Base-by-base conservation (phyloP, 2,888 invertebrate species). In the Euspilapteryx auroguttella region DNA sequence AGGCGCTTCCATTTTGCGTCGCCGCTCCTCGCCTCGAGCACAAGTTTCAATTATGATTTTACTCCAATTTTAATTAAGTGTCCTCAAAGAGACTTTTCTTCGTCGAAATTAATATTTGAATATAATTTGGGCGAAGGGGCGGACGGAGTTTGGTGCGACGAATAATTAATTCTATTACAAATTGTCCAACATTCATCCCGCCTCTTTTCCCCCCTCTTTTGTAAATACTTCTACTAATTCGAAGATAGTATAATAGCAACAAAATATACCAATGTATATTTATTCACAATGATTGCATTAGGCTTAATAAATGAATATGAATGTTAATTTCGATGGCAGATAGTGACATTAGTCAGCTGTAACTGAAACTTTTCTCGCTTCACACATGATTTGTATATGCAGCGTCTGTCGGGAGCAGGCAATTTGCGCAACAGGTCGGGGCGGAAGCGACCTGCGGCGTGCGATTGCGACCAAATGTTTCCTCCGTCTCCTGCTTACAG, bases 11-110 rank as follows among this genome's bases (percentile, higher is more conserved):
- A 48, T 55, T 49, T n/a, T n/a, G n/a, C 48, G 50, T 43, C 40
- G 49, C 62, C 61, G 61, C 66, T 68, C 69, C 68, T 61, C 75
- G 71, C 73, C 73, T 69, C 65, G 56, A 71, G 66, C 65, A 69
- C 69, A 73, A 75, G 68, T 69, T 75, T 75, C 75, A 75, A 73
- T 75, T 75, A 75, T 68, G 66, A 75, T 73, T 75, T 75, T 69
- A 34, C 71, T 73, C 71, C 73, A 73, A 75, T 73, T 73, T 75
- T 73, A 73, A 75, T 75, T 73, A 75, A 73, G 73, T 68, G 68
- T 63, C 71, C 68, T 73, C 68, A 62, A 68, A 68, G 69, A 71
- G 68, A 69, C 68, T 66, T 73, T 71, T 63, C 71, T 65, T 58
- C 64, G 62, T 55, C 58, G 64, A 71, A 76, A 75, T 77, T 77